Percentiles rank a stretch among this genome's conserved stretches.
These are phyloP conservation scores for Rhinoptilus africanus DNA, from an alignment of 2,113 vertebrate genomes.

Conservation along the genomic window DNA sequence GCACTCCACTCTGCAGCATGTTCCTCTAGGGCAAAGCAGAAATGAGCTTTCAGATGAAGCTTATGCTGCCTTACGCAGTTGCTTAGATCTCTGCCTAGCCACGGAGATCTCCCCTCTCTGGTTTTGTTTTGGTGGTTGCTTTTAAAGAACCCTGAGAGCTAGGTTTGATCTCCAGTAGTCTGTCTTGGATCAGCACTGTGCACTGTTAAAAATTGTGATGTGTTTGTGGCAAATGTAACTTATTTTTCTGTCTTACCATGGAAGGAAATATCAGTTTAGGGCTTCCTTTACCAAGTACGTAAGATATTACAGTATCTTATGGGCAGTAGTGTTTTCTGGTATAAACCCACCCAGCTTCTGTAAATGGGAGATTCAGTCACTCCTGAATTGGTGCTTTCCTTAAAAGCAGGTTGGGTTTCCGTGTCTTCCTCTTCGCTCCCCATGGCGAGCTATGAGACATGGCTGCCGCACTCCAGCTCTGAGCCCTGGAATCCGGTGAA, in stretches of 20 bases:
- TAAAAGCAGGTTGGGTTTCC: background rate
- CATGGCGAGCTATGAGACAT: fast-evolving
- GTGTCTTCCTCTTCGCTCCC: background rate
- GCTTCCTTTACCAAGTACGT: background rate
- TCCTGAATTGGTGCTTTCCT: background rate
- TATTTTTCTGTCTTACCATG: background rate
- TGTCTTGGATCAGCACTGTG: background rate
- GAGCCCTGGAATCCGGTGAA: background rate
- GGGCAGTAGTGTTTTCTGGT: background rate
- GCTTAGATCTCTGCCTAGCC: conserved; percentile 35
- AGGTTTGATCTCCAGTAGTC: background rate
- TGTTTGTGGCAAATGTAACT: background rate
- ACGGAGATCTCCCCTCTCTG: background rate
- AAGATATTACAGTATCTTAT: background rate
- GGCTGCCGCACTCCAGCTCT: background rate
- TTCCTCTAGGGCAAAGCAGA: conserved; percentile 45
- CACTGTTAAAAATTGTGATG: background rate
- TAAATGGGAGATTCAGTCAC: background rate
- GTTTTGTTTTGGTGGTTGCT: conserved; percentile 45
- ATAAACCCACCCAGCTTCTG: background rate
- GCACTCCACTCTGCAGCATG: background rate
- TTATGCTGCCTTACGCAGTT: background rate
- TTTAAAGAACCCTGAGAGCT: background rate
- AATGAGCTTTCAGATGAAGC: conserved; percentile 11
- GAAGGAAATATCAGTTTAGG: background rate